These are phyloP conservation scores for Edolisoma coerulescens DNA, from an alignment of 2,113 vertebrate genomes.

Conservation along the genomic window DNA sequence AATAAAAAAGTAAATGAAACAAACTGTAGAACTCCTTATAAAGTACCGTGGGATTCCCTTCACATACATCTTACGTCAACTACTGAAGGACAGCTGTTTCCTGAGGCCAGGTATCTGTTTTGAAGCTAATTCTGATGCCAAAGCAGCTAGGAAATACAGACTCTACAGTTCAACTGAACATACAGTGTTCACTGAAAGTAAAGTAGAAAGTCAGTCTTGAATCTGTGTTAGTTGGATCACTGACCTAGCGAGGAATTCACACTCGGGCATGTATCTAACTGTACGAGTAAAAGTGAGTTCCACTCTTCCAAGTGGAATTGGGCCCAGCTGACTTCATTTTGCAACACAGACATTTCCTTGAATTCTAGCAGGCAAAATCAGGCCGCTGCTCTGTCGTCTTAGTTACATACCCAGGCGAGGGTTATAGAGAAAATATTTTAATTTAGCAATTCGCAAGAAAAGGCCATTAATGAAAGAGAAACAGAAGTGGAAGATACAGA, in stretches of 20 bases:
- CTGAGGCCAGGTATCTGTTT: not conserved
- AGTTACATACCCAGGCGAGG: not conserved
- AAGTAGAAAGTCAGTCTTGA: not conserved
- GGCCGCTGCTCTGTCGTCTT: not conserved
- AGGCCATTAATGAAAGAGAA: not conserved
- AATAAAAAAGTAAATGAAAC: not conserved
- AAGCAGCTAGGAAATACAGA: not conserved
- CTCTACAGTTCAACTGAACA: too few relatives aligned
- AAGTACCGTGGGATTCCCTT: not conserved
- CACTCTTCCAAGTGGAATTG: not conserved
- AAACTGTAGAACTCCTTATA: not conserved
- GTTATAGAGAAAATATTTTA: not conserved
- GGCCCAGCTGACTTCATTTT: not conserved
- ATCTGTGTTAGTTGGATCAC: not conserved
- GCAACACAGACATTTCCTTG: not conserved
- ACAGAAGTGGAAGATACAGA: rapidly evolving
- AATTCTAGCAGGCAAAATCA: not conserved
- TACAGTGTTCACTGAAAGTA: not conserved
- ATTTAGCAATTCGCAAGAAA: not conserved
- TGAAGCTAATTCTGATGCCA: not conserved
- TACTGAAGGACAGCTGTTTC: not conserved
- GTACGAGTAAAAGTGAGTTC: not conserved
- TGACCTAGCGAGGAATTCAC: not conserved
- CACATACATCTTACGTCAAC: not conserved
- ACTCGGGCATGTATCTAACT: not conserved